Base-by-base conservation (phyloP, 2,888 invertebrate genomes). In the Leptura quadrifasciata region DNA sequence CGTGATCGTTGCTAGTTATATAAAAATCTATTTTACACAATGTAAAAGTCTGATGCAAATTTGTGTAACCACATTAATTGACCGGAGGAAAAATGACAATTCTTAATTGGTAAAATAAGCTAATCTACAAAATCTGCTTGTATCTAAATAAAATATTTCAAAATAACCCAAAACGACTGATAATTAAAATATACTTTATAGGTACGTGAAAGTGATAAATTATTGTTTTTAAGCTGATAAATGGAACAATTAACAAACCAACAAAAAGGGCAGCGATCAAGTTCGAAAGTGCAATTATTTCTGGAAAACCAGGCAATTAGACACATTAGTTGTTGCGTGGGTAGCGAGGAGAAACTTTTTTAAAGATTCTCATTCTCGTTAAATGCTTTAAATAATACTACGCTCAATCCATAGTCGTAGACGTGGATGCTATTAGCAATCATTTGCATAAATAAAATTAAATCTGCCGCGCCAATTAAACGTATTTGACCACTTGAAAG, bases 201-300 rank as follows among this genome's bases (percentile, higher is more conserved):
- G 18, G 72, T 31, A 73, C 73, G 77, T 77, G 77, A 77, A 77
- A 77, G 77, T 75, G 77, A 78, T 74, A 78, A 78, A 78, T 74
- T 27, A 73, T 58, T 70, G 69, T 27, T 73, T 67, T 74, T 76
- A 70, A 73, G 60, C 60, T 65, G 76, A 69, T 73, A 75, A 57
- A 70, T 70, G 39, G 39, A 31, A 70, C 35, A 70, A 70, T 70
- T 67, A 67, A 15, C 57, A 57, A 63, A n/a, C 6, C 57, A 55
- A 10, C 31, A 31, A 60, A 75, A 75, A 78, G 73, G 68, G 31
- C 75, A 75, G 72, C 52, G 69, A 71, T 74, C 69, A 78, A 60
- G 54, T 67, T 70, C 55, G 70, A 70, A 70, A 70, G 70, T 70
- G 35, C 35, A 55, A 55, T 54, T 67, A 67, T 67, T 67, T 24